A percentile compares a stretch with the other conserved stretches of the same genome.
These are phyloP conservation scores for Parapristionchus giblindavisi DNA, from an alignment of 2,888 invertebrate species.

Conservation along the genomic window DNA sequence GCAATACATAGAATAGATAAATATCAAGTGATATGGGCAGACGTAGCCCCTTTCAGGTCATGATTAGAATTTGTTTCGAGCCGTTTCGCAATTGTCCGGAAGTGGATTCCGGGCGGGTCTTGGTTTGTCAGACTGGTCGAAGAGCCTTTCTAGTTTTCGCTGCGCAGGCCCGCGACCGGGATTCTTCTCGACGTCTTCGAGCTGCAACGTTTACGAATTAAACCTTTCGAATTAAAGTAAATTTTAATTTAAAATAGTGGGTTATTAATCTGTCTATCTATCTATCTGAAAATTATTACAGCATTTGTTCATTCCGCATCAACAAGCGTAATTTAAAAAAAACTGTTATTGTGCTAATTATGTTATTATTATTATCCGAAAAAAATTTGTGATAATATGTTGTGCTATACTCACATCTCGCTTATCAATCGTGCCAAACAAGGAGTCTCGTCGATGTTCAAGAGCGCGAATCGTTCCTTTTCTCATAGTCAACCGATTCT, in stretches of 20 bases:
- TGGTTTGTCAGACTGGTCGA: conserved; percentile 44
- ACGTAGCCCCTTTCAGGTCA: too few species aligned
- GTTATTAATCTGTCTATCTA: too few species aligned
- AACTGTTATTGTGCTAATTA: too few species aligned
- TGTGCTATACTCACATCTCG: conserved; percentile 39
- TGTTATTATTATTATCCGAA: too few species aligned
- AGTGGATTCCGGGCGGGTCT: neutral
- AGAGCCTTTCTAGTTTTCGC: conserved; percentile 61
- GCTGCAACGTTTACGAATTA: neutral
- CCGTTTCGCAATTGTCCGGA: conserved; percentile 2
- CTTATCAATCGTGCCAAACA: conserved; percentile 64
- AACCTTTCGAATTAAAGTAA: neutral
- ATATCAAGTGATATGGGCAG: too few species aligned
- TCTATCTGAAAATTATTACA: too few species aligned
- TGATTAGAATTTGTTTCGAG: conserved; percentile 31
- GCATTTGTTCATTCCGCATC: too few species aligned
- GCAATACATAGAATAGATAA: too few species aligned
- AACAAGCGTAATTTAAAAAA: too few species aligned
- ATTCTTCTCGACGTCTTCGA: conserved; percentile 27
- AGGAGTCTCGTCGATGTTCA: conserved; percentile 63
- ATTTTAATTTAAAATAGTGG: too few species aligned
- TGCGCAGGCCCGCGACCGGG: conserved; percentile 60
- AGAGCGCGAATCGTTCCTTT: conserved; percentile 66
- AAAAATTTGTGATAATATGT: too few species aligned
- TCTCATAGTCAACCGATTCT: conserved; percentile 60